These are phyloP conservation scores for Euplagia quadripunctaria DNA, from an alignment of 2,888 invertebrate species.

Conservation along the genomic window DNA sequence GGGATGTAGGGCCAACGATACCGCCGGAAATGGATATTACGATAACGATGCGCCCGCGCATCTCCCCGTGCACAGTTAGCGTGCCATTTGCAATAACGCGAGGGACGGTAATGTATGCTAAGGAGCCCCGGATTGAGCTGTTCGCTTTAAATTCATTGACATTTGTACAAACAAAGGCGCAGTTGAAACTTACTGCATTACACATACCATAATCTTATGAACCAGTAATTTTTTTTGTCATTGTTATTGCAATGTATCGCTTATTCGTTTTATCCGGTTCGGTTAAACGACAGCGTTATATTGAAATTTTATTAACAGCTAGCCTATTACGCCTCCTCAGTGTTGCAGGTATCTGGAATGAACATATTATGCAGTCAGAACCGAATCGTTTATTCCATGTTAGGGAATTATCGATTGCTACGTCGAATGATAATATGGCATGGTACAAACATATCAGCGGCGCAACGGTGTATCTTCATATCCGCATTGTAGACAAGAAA, in stretches of 20 bases:
- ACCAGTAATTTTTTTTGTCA: slow-evolving; percentile 38
- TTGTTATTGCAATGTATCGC: slow-evolving; percentile 44
- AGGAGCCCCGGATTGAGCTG: slow-evolving; percentile 50
- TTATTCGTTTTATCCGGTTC: slow-evolving; percentile 32
- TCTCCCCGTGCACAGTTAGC: slow-evolving; percentile 48
- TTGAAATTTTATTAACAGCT: slow-evolving; percentile 46
- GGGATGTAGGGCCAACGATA: slow-evolving; percentile 60
- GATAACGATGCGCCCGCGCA: slow-evolving; percentile 68
- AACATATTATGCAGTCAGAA: slow-evolving; percentile 41
- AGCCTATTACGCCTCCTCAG: slow-evolving; percentile 33
- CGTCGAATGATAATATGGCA: slow-evolving; percentile 51
- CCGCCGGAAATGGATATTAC: slow-evolving; percentile 74
- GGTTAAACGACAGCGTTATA: slow-evolving; percentile 40
- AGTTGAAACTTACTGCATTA: slow-evolving; percentile 37
- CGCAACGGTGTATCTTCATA: slow-evolving; percentile 56
- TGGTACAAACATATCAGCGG: slow-evolving; percentile 46
- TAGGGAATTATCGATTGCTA: slow-evolving; percentile 43
- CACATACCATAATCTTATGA: slow-evolving; percentile 26
- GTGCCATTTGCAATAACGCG: slow-evolving; percentile 50
- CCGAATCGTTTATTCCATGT: slow-evolving; percentile 39
- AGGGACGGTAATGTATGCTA: slow-evolving; percentile 49
- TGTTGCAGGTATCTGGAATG: slow-evolving; percentile 7
- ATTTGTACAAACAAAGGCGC: slow-evolving; percentile 55
- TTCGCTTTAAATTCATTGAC: slow-evolving; percentile 55
- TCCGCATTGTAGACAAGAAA: slow-evolving; percentile 66